Percentiles rank a stretch among this genome's conserved stretches.
phyloP scores from a whole-genome alignment of 2,797 vertebrate genomes.

The Carcharodon carcharias region DNA sequence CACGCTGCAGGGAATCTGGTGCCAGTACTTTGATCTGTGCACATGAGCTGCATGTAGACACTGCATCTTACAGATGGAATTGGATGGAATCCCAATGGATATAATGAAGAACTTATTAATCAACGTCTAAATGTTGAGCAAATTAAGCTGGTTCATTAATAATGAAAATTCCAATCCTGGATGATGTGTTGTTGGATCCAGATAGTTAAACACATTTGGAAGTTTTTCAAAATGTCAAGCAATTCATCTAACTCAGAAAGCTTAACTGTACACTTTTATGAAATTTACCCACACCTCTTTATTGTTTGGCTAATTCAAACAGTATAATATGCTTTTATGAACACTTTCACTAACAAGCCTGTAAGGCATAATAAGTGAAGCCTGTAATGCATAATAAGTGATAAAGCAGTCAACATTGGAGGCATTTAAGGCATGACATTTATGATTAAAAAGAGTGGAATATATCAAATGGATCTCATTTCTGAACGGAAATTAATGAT shows the following conservation, averaged over 20 bases:
- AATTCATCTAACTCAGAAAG: background rate
- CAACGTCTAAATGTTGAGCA: constrained; percentile 63
- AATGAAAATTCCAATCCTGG: constrained; percentile 58
- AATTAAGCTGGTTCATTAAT: constrained; percentile 70
- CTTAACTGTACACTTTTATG: background rate
- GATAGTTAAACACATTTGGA: constrained; percentile 16
- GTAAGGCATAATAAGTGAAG: background rate
- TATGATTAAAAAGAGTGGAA: background rate
- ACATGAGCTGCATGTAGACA: constrained; percentile 56
- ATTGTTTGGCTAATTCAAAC: constrained; percentile 13
- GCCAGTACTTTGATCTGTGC: constrained; percentile 54
- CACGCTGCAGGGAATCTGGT: constrained; percentile 44
- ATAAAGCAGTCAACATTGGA: background rate
- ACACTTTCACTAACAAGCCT: background rate
- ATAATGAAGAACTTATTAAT: constrained; percentile 61
- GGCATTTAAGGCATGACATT: too few species aligned
- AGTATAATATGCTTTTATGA: background rate
- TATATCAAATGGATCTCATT: constrained; percentile 24
- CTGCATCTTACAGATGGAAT: constrained; percentile 60
- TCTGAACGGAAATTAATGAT: background rate
- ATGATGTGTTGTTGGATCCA: constrained; percentile 21
- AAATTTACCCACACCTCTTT: background rate
- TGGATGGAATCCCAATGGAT: constrained; percentile 58
- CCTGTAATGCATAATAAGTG: background rate
- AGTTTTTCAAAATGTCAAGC: constrained; percentile 2